phyloP scores from a whole-genome alignment of 2,888 invertebrate genomes.

The Eumacrocentrus americanus region DNA sequence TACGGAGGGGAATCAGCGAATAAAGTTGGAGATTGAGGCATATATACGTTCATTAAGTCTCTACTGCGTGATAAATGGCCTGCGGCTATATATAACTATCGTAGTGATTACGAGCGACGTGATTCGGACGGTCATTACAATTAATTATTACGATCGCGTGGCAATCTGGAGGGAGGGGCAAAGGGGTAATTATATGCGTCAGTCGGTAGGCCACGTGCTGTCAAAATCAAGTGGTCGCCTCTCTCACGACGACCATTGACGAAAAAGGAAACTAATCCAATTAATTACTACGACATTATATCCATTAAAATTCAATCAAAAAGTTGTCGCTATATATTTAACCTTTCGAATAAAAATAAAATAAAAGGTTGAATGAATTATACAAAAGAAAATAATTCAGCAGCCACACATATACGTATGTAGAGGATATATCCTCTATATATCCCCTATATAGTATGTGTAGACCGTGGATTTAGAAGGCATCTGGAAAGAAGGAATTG shows the following conservation, averaged over 20 bases:
- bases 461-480: no score
- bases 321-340: no score
- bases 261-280: no score
- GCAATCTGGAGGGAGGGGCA: constrained; percentile 7
- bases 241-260: background rate
- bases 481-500: background rate
- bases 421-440: no score
- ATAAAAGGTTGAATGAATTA: no score
- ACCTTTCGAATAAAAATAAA: no score
- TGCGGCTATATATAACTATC: constrained; percentile 16
- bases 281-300: no score
- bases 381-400: no score
- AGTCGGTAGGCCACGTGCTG: background rate
- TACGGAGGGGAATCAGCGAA: background rate
- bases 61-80: constrained; percentile 22
- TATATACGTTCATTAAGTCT: constrained; percentile 14
- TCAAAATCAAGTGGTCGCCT: constrained; percentile 4
- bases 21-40: background rate
- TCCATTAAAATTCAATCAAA: no score
- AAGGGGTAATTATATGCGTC: constrained; percentile 7
- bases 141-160: constrained; percentile 32
- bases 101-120: constrained; percentile 23
- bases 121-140: constrained; percentile 26
- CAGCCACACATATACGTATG: no score
- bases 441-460: background rate